Conservation (phyloP, 2,888 invertebrate species). For the Argyra leucocephala region DNA sequence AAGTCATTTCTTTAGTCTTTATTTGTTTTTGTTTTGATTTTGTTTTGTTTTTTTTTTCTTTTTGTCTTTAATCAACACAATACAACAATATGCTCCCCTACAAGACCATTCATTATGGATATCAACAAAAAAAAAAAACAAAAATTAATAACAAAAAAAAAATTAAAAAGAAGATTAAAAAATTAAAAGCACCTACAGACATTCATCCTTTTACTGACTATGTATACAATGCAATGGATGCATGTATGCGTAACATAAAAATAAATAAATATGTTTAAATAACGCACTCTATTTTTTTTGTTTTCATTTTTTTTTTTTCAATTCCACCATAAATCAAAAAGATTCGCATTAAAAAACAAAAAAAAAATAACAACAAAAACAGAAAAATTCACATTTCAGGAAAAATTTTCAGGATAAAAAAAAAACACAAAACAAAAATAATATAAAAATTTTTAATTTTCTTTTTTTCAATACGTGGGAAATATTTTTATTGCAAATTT, state of each 20-base stretch:
- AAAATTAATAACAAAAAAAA: not conserved
- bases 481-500: not conserved
- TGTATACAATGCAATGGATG: not conserved
- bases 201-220: not conserved
- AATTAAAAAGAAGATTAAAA: not conserved
- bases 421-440: not conserved
- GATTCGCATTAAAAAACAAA: not conserved
- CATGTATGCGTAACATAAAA: slow-evolving; percentile 2
- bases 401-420: not conserved
- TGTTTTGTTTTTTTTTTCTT: no score
- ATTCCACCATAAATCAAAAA: not conserved
- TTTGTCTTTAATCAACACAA: no score
- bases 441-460: not conserved
- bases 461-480: not conserved
- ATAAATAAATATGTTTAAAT: not conserved
- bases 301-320: not conserved
- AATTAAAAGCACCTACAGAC: not conserved
- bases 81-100: not conserved
- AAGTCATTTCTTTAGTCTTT: no score
- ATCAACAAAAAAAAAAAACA: not conserved
- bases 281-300: not conserved
- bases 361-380: not conserved
- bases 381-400: not conserved
- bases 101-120: not conserved
- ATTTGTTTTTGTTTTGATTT: no score